Conservation (phyloP, 2,113 vertebrate species). For the Albula goreensis region DNA sequence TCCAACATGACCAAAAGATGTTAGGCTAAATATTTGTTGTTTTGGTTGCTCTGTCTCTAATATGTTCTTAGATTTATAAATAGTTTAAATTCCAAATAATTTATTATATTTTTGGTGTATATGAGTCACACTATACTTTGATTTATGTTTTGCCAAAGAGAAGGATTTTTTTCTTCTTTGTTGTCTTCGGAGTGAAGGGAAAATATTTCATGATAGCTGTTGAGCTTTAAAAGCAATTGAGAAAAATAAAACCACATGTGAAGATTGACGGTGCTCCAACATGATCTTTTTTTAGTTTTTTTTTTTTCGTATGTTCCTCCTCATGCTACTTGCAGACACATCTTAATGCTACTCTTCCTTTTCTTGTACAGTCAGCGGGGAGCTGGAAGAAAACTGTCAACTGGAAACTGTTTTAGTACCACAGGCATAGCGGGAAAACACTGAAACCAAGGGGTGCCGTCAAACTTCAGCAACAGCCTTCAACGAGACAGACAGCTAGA, state of each 20-base stretch:
- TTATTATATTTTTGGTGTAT: slow-evolving; percentile 28
- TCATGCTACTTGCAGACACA: slow-evolving; percentile 7
- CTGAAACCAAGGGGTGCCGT: slow-evolving; percentile 27
- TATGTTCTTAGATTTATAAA: neutral
- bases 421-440: slow-evolving; percentile 39
- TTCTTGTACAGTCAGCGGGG: slow-evolving; percentile 36
- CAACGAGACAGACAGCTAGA: slow-evolving; percentile 33
- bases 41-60: slow-evolving; percentile 13
- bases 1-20: slow-evolving; percentile 13
- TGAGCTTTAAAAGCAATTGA: slow-evolving; percentile 33
- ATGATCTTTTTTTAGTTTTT: neutral
- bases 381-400: slow-evolving; percentile 30
- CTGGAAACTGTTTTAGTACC: slow-evolving; percentile 47
- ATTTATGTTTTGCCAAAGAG: slow-evolving; percentile 15
- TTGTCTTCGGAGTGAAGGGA: slow-evolving; percentile 16
- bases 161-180: slow-evolving; percentile 14
- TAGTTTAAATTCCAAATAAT: slow-evolving; percentile 18
- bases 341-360: slow-evolving; percentile 39
- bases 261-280: slow-evolving; percentile 16
- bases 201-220: slow-evolving; percentile 36
- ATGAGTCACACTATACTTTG: slow-evolving; percentile 11
- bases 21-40: neutral
- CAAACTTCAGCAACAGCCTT: slow-evolving; percentile 35
- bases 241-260: slow-evolving; percentile 48
- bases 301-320: neutral